phyloP scores from a whole-genome alignment of 2,113 vertebrate species.

The Entelurus aequoreus region DNA sequence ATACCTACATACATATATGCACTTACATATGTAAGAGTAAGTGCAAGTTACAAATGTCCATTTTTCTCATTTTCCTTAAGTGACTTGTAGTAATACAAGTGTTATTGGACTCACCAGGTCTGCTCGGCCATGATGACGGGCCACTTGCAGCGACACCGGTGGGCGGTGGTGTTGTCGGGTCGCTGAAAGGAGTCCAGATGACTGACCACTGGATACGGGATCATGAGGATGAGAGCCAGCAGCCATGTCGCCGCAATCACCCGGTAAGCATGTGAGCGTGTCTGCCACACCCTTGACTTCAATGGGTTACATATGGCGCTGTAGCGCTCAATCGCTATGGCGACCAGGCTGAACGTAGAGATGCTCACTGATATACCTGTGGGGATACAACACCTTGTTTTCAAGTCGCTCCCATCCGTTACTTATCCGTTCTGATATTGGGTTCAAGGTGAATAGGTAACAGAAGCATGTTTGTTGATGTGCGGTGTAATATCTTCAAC shows the following conservation, averaged over 20 bases:
- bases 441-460: slow-evolving; percentile 4
- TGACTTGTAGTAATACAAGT: too few relatives aligned
- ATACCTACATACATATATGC: too few relatives aligned
- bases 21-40: too few relatives aligned
- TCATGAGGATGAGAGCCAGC: slow-evolving; percentile 85
- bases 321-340: slow-evolving; percentile 93
- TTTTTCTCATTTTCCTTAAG: too few relatives aligned
- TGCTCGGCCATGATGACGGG: slow-evolving; percentile 74
- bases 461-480: slow-evolving; percentile 26
- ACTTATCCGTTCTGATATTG: background rate
- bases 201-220: slow-evolving; percentile 86
- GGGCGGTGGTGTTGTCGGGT: slow-evolving; percentile 55
- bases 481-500: slow-evolving; percentile 18
- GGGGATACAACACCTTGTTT: slow-evolving; percentile 17
- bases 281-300: slow-evolving; percentile 92
- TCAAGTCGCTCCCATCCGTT: background rate
- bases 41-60: background rate
- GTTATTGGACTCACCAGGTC: slow-evolving; percentile 77
- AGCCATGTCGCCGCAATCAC: slow-evolving; percentile 89
- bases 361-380: slow-evolving; percentile 92
- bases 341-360: slow-evolving; percentile 91
- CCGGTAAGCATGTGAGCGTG: slow-evolving; percentile 86
- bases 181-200: slow-evolving; percentile 54
- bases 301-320: slow-evolving; percentile 95
- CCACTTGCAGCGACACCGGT: slow-evolving; percentile 81